Base-by-base conservation (phyloP, 2,797 vertebrate species). In the Gastrophryne carolinensis region DNA sequence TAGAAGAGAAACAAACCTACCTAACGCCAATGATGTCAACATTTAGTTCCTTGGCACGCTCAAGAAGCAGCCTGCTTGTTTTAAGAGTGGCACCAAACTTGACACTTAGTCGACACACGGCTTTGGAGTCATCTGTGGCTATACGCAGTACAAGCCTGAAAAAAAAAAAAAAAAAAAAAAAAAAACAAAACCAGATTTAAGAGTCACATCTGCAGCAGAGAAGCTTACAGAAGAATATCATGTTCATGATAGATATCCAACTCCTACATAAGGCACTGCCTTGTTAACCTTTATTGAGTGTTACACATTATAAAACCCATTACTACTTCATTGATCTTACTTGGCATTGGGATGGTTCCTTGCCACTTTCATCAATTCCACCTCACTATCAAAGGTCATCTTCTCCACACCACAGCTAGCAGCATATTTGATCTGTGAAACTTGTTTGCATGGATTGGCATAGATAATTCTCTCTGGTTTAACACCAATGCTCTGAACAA, bases 341-440 rank as follows among this genome's bases (percentile, higher is more conserved):
- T 98, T 98, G 80, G 98, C 95, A 84, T 93, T 95, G 19, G 95
- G 92, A 79, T 98, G 96, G 73, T 89, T 91, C 69, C 96, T 93
- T 74, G 96, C 92, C 60, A 99, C 94, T 89, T 99, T 99, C 93
- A 95, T 91, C 78, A 99, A 83, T 56, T 99, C 97, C 60, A 98
- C 93, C 80, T 98, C 97, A 8, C 95, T 98, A 79, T 99, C 98
- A 84, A 99, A 99, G 2, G 98, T 99, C 97, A 99, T 99, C 95
- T 96, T 98, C 86, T 93, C 94, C 68, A 99, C 96, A 12, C 96
- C 96, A 2, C 90, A 95, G 69, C 89, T 90, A 65, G 94, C 94
- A 2, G 98, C 97, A 62, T 98, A 98, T 80, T 98, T 98, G 76
- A 99, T 98, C 79, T 99, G 98, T 72, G 97, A 99, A 34, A 96